Conservation (phyloP, 23 tunicate genomes). For the Ascidia mentula region DNA sequence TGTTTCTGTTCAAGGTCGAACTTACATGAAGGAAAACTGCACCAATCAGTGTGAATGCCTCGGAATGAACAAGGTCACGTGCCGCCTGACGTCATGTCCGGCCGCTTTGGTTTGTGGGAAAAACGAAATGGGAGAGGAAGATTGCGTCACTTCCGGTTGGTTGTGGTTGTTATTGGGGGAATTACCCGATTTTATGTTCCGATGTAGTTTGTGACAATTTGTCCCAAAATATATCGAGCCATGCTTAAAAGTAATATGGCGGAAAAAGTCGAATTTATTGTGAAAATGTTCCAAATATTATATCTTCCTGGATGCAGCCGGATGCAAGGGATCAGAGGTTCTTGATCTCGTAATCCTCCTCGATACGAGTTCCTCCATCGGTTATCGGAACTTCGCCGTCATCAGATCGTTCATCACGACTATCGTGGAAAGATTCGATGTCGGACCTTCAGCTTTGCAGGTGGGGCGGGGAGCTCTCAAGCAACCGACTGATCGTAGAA, state of each 20-base stretch:
- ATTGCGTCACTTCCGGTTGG: neutral
- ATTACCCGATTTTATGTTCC: too few relatives aligned
- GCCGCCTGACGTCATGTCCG: slow-evolving; percentile 23
- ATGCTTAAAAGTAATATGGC: too few relatives aligned
- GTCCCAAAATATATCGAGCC: too few relatives aligned
- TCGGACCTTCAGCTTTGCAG: slow-evolving; percentile 20
- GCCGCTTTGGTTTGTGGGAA: slow-evolving; percentile 3
- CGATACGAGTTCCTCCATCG: slow-evolving; percentile 51
- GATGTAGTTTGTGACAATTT: too few relatives aligned
- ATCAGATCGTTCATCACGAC: slow-evolving; percentile 23
- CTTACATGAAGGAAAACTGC: slow-evolving; percentile 37
- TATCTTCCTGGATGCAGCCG: neutral
- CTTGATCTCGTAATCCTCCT: slow-evolving; percentile 36
- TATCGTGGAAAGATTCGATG: slow-evolving; percentile 24
- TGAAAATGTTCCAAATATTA: too few relatives aligned
- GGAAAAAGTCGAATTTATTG: too few relatives aligned
- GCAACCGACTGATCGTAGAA: too few relatives aligned
- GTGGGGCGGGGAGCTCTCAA: too few relatives aligned
- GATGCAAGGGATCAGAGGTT: slow-evolving; percentile 7
- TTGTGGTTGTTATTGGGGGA: neutral
- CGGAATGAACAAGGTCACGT: slow-evolving; percentile 31
- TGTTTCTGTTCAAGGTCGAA: slow-evolving; percentile 25
- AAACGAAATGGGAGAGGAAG: slow-evolving; percentile 6
- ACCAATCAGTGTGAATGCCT: slow-evolving; percentile 26
- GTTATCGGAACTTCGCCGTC: slow-evolving; percentile 21